Percentiles rank a stretch among this genome's conserved stretches.
phyloP scores from a whole-genome alignment of 2,888 invertebrate genomes.

The Rhynchonema sp. region DNA sequence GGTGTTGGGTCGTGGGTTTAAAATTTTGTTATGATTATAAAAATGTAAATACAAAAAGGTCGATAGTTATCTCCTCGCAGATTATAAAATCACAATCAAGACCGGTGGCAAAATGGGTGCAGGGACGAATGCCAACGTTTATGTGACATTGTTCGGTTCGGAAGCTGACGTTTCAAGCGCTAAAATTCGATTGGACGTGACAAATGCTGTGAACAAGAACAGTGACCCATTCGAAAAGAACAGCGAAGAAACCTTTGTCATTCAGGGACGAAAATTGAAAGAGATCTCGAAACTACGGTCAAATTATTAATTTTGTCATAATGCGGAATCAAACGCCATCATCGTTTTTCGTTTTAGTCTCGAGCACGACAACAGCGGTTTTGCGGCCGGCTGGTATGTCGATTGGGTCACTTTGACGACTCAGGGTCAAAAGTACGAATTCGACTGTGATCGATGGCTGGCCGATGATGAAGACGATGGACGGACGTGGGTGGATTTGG shows the following conservation, averaged over 20 bases:
- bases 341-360: conserved; percentile 11
- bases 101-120: not conserved
- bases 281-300: not conserved
- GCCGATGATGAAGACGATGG: conserved; percentile 30
- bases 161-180: too few species aligned
- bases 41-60: too few species aligned
- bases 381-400: conserved; percentile 2
- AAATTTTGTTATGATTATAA: too few species aligned
- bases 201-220: too few species aligned
- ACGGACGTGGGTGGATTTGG: conserved; percentile 20
- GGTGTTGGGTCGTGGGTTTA: too few species aligned
- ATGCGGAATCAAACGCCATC: not conserved
- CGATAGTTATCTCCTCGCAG: not conserved
- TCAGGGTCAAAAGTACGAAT: not conserved
- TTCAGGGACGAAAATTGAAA: too few species aligned
- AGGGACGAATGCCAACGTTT: not conserved
- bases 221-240: too few species aligned
- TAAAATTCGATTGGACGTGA: too few species aligned
- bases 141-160: not conserved
- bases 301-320: too few species aligned
- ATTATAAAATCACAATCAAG: not conserved
- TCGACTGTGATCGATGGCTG: conserved; percentile 25
- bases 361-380: conserved; percentile 31
- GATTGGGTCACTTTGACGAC: not conserved
- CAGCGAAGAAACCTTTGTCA: too few species aligned